Base-by-base conservation (phyloP, 2,888 invertebrate species). In the Lordiphosa andalusiaca region DNA sequence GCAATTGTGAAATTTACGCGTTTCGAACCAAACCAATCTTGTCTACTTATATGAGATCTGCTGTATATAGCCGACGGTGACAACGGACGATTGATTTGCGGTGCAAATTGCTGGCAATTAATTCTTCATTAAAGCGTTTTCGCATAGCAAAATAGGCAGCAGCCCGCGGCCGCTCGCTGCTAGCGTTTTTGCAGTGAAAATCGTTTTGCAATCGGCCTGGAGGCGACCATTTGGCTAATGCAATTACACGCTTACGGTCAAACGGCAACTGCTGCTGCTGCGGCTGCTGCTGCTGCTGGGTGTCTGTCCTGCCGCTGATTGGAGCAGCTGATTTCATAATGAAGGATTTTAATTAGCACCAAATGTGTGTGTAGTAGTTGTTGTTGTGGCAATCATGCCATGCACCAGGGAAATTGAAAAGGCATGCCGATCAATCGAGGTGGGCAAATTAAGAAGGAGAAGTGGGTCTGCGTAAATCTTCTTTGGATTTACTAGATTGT, bases 61-160 rank as follows among this genome's bases (percentile, higher is more conserved):
- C 58, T 65, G 50, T 65, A 64, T 59, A 65, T 65, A 65, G 57
- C 44, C 65, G 51, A 56, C 60, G 63, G 76, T 80, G 77, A 77
- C 82, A 78, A 78, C 75, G 73, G 59, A 69, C 71, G 77, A 78
- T 82, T 78, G 77, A 83, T 83, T 82, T 82, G 82, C 81, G 78
- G 80, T 86, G 87, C 87, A 87, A 87, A 87, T 86, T 87, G 86
- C 81, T 85, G 73, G 86, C 87, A 87, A 87, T 87, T 87, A 87
- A 87, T 86, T 87, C 87, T 87, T 87, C 85, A 87, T 87, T 87
- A 86, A 87, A 87, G 86, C 81, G 77, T 83, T 85, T 86, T 85
- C 81, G 84, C 84, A 85, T 75, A 80, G 80, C 81, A 75, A 74
- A 74, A 70, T 67, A 67, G 64, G 67, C 65, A 63, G 51, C 46